Percentiles rank a stretch among this genome's conserved stretches.
phyloP scores from a whole-genome alignment of 2,113 vertebrate species.

The Symphodus melops region DNA sequence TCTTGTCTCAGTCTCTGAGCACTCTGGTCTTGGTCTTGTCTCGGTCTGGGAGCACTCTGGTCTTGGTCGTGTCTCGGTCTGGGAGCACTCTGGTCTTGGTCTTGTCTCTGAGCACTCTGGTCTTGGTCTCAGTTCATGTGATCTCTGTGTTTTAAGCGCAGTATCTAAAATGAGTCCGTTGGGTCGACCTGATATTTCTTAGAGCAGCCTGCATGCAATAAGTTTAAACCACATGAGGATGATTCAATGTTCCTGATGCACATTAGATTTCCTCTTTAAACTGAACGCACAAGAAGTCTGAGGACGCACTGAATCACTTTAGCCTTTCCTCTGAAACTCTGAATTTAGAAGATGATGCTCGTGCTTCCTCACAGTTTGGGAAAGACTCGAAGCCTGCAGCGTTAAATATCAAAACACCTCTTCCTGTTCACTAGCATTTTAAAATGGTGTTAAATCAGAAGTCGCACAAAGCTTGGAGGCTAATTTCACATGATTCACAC shows the following conservation, averaged over 20 bases:
- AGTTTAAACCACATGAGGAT: conserved; percentile 30
- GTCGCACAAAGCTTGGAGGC: conserved; percentile 40
- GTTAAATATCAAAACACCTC: not conserved
- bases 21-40: too few relatives aligned
- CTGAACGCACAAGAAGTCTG: not conserved
- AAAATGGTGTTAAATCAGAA: not conserved
- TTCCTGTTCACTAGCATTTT: not conserved
- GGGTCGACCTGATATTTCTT: not conserved
- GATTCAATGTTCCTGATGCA: conserved; percentile 36
- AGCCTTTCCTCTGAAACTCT: not conserved
- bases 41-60: too few relatives aligned
- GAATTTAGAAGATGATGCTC: not conserved
- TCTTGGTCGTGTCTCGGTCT: too few relatives aligned
- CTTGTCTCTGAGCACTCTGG: too few relatives aligned
- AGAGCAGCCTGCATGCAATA: conserved; percentile 10
- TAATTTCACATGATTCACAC: conserved; percentile 38
- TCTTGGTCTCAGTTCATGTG: too few relatives aligned
- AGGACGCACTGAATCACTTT: not conserved
- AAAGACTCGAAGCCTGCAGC: not conserved
- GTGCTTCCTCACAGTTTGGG: not conserved
- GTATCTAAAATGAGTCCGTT: not conserved
- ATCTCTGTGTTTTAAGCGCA: not conserved
- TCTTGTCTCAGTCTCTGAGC: too few relatives aligned
- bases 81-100: too few relatives aligned
- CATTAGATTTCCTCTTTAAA: conserved; percentile 24